phyloP scores from a whole-genome alignment of 37 sponge, comb jelly and placozoan species.

The Mnemiopsis leidyi region DNA sequence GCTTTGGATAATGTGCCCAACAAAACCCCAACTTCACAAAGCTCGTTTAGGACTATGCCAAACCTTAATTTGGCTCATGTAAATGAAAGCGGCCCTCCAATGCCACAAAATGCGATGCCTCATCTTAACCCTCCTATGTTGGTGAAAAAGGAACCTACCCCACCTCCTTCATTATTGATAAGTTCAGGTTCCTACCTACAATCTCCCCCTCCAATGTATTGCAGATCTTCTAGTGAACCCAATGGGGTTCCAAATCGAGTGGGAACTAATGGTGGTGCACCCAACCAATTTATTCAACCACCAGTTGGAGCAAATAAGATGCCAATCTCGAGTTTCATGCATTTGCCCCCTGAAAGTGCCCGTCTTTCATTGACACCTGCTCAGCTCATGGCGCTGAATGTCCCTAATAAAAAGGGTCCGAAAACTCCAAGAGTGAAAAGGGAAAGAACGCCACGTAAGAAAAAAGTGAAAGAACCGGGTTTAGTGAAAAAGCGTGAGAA shows the following conservation, averaged over 20 bases:
- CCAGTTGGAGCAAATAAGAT: not conserved
- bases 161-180: not conserved
- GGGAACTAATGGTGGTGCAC: not conserved
- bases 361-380: slow-evolving; percentile 30
- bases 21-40: not conserved
- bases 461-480: not conserved
- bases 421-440: not conserved
- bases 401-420: slow-evolving; percentile 14
- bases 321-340: not conserved
- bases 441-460: slow-evolving; percentile 18
- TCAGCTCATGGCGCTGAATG: slow-evolving; percentile 45
- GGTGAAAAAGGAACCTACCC: slow-evolving; percentile 47
- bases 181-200: not conserved
- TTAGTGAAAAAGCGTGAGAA: slow-evolving; percentile 33
- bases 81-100: not conserved
- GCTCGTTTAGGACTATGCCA: slow-evolving; percentile 13
- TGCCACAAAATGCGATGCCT: not conserved
- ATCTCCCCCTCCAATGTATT: slow-evolving; percentile 56
- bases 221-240: not conserved
- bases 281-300: not conserved
- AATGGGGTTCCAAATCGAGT: not conserved
- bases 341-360: not conserved
- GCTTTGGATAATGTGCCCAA: not conserved
- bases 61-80: slow-evolving; percentile 29
- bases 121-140: slow-evolving; percentile 27